Evolutionary conservation across 2,888 invertebrate genomes (phyloP).

Genomic region (Alloscopus bannaensis): DNA sequence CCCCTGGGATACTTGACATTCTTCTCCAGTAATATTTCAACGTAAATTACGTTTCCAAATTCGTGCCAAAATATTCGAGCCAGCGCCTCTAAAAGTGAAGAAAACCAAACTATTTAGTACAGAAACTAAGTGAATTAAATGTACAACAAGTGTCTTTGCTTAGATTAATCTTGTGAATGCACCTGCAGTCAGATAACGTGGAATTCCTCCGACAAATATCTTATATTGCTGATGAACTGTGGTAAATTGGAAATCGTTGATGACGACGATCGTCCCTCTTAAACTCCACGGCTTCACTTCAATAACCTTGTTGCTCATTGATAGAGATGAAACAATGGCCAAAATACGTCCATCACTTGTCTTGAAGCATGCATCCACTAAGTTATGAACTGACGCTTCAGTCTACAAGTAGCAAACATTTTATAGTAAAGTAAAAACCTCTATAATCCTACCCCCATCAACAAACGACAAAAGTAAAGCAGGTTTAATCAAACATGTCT

Average conservation of each 20-base stretch:
- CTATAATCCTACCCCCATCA: neutral
- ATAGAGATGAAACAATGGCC: constrained; percentile 2
- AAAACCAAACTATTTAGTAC: neutral
- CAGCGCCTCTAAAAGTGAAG: constrained; percentile 3
- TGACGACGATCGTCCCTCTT: neutral
- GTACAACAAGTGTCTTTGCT: too few relatives aligned
- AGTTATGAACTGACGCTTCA: constrained; percentile 7
- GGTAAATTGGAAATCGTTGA: neutral
- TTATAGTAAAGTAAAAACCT: too few relatives aligned
- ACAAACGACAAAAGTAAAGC: neutral
- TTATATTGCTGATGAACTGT: neutral
- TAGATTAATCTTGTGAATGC: too few relatives aligned
- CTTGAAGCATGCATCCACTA: neutral
- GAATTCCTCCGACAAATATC: constrained; percentile 18
- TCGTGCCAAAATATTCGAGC: neutral
- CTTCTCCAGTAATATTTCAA: neutral
- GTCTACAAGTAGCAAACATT: neutral
- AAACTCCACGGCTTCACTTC: constrained; percentile 19
- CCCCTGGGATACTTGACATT: neutral
- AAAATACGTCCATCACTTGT: neutral
- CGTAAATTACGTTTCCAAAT: constrained; percentile 9
- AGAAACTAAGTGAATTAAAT: neutral
- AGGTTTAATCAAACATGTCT: neutral
- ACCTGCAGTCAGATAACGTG: constrained; percentile 15
- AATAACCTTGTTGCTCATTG: neutral